These are phyloP conservation scores for Echeneis naucrates DNA, from an alignment of 2,797 vertebrate genomes.

Conservation along the genomic window DNA sequence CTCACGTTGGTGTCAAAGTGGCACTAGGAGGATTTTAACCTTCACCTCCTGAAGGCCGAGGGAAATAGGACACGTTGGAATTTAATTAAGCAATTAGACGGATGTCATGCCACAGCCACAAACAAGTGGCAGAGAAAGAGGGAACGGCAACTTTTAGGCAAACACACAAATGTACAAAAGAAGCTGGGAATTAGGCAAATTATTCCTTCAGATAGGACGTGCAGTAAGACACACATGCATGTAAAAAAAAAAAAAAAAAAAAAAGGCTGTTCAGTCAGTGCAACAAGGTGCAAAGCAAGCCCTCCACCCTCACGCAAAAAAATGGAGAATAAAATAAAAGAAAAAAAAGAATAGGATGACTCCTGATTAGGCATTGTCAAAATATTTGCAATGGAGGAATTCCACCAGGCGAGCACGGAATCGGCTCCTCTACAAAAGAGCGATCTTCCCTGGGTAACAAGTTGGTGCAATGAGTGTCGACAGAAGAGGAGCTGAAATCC, in stretches of 20 bases:
- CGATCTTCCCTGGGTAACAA: constrained; percentile 89
- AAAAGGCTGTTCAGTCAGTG: not conserved
- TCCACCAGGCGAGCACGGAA: constrained; percentile 72
- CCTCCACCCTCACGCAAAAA: not conserved
- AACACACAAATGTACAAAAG: not conserved
- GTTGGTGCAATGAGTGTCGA: constrained; percentile 87
- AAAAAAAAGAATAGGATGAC: constrained; percentile 39
- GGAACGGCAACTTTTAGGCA: constrained; percentile 27
- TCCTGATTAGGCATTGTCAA: constrained; percentile 82
- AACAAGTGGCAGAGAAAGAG: constrained; percentile 55
- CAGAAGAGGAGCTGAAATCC: constrained; percentile 84
- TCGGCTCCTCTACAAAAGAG: constrained; percentile 81
- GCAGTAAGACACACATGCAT: constrained; percentile 11
- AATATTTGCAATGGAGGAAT: constrained; percentile 84
- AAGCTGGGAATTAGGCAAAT: not conserved
- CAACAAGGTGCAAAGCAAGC: not conserved
- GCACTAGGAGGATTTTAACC: constrained; percentile 79
- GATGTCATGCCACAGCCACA: constrained; percentile 53
- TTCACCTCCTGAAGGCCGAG: constrained; percentile 65
- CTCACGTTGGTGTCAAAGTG: constrained; percentile 74
- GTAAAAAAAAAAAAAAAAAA: no score
- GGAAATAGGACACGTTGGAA: constrained; percentile 51
- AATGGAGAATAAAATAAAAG: not conserved
- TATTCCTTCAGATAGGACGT: not conserved
- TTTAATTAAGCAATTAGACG: constrained; percentile 81